Evolutionary conservation across 2,113 vertebrate genomes (phyloP).

Genomic region (Bolborhynchus lineola): DNA sequence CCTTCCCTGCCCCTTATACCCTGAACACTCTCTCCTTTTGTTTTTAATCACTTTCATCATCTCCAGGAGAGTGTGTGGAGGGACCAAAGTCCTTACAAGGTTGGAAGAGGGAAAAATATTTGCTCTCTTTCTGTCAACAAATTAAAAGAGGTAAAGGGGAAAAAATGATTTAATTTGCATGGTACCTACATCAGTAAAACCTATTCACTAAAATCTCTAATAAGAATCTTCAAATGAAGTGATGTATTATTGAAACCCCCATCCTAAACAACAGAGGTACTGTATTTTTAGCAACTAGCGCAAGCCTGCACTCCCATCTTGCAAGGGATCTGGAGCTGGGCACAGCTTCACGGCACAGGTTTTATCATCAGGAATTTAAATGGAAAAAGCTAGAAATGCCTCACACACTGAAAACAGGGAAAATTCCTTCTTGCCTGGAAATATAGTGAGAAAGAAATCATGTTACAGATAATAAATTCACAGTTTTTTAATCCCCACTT

Average conservation of each 20-base stretch:
- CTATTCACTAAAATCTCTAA: background rate
- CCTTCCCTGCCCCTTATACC: fast-evolving
- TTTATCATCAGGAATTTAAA: background rate
- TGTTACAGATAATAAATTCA: background rate
- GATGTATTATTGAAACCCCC: background rate
- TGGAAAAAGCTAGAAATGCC: background rate
- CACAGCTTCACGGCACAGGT: background rate
- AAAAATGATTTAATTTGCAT: background rate
- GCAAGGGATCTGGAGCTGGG: background rate
- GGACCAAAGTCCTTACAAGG: background rate
- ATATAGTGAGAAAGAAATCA: background rate
- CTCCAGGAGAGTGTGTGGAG: background rate
- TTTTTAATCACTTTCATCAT: background rate
- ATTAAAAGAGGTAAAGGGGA: background rate
- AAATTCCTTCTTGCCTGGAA: background rate
- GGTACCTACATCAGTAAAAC: background rate
- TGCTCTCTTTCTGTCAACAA: background rate
- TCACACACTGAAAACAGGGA: background rate
- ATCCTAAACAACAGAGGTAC: background rate
- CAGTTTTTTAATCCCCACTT: background rate
- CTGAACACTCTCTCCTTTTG: background rate
- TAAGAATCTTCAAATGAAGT: background rate
- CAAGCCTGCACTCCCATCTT: background rate
- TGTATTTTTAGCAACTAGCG: background rate
- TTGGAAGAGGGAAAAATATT: background rate